Conservation (phyloP, 2,797 vertebrate species). For the Pseudotriccus pelzelni region DNA sequence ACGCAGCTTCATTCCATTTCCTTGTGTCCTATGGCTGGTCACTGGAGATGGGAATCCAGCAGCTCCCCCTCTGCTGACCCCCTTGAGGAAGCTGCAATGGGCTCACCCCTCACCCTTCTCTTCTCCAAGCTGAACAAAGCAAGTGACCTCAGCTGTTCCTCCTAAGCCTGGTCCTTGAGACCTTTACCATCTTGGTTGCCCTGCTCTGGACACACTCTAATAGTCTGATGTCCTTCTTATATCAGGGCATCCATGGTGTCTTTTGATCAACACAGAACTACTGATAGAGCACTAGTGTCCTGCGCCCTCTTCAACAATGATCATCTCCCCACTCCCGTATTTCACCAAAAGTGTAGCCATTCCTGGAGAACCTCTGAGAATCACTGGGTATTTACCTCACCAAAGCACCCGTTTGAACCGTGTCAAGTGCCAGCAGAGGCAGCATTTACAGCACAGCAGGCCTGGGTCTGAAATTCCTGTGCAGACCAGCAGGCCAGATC, state of each 20-base stretch:
- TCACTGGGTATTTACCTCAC: neutral
- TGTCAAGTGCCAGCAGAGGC: neutral
- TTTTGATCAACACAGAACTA: neutral
- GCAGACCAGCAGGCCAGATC: neutral
- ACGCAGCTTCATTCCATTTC: neutral
- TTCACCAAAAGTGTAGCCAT: neutral
- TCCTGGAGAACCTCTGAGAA: neutral
- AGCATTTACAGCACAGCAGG: neutral
- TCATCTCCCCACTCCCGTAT: neutral
- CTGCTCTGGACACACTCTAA: neutral
- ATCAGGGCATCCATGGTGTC: rapidly evolving
- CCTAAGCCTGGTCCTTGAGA: neutral
- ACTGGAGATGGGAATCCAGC: neutral
- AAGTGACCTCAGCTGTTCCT: neutral
- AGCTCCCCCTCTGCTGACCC: rapidly evolving
- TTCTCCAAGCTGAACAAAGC: neutral
- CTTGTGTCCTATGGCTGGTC: neutral
- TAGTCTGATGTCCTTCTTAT: neutral
- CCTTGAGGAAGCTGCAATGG: neutral
- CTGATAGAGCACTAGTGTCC: neutral
- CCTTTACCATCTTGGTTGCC: neutral
- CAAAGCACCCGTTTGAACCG: neutral
- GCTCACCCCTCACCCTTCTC: neutral
- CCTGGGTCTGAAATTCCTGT: neutral
- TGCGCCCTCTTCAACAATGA: neutral